Conservation (phyloP, 2,888 invertebrate genomes). For the Lasioglossum lativentre region DNA sequence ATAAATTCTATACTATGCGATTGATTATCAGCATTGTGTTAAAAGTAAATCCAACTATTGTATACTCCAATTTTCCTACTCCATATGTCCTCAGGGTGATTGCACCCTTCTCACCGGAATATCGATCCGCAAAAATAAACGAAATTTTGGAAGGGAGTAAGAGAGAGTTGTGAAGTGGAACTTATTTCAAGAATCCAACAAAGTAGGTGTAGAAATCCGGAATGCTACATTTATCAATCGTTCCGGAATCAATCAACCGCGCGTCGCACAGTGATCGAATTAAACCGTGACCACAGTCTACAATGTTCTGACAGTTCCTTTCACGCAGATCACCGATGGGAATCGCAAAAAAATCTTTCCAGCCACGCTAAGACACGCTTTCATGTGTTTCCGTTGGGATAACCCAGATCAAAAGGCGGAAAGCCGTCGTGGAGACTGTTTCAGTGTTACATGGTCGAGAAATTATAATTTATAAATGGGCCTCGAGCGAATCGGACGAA, state of each 20-base stretch:
- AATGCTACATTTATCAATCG: not conserved
- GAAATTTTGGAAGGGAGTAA: not conserved
- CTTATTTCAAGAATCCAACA: not conserved
- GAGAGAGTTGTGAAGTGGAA: not conserved
- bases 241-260: not conserved
- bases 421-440: conserved; percentile 40
- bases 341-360: not conserved
- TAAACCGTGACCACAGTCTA: conserved; percentile 12
- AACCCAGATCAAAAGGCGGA: conserved; percentile 57
- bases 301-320: conserved; percentile 7
- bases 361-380: conserved; percentile 31
- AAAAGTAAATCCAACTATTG: too few relatives aligned
- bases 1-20: too few relatives aligned
- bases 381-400: conserved; percentile 29
- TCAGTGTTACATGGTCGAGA: conserved; percentile 46
- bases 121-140: not conserved
- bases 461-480: conserved; percentile 60
- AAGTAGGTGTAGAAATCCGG: not conserved
- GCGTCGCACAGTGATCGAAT: not conserved
- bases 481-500: conserved; percentile 35
- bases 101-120: not conserved
- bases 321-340: conserved; percentile 1
- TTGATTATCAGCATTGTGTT: too few relatives aligned
- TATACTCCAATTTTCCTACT: too few relatives aligned
- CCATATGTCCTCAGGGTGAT: not conserved